Percentiles rank a stretch among this genome's conserved stretches.
Conservation (phyloP, 1,140 invertebrate genomes). For the Ceratosolen fusciceps region DNA sequence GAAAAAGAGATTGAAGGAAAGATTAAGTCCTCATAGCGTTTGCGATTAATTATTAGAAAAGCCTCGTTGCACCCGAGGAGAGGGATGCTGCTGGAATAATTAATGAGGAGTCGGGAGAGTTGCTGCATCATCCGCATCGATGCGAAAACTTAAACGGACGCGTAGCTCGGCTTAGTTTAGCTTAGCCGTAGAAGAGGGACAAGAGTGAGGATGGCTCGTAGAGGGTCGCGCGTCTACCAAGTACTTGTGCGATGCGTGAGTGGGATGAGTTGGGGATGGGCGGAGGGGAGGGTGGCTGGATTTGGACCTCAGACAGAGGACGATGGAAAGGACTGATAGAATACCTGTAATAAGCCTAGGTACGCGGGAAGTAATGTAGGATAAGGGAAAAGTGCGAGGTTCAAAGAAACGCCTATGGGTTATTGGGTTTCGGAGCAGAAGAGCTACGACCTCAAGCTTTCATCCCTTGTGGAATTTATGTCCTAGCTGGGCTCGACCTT, state of each 20-base stretch:
- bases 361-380: slow-evolving; percentile 31
- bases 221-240: slow-evolving; percentile 14
- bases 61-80: too few species aligned
- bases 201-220: not conserved
- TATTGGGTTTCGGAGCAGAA: too few species aligned
- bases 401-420: too few species aligned
- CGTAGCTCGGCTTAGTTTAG: too few species aligned
- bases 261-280: slow-evolving; percentile 8
- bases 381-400: too few species aligned
- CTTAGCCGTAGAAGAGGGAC: slow-evolving; percentile 7
- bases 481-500: not conserved
- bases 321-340: slow-evolving; percentile 4
- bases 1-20: too few species aligned
- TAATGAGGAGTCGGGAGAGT: too few species aligned
- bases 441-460: slow-evolving; percentile 12
- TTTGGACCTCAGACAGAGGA: not conserved
- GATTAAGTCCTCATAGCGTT: too few species aligned
- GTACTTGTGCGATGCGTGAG: slow-evolving; percentile 39
- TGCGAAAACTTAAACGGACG: too few species aligned
- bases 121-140: too few species aligned
- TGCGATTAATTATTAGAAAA: too few species aligned
- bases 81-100: too few species aligned
- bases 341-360: slow-evolving; percentile 27
- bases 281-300: slow-evolving; percentile 3
- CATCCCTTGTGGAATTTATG: slow-evolving; percentile 14